Conservation (phyloP, 2,888 invertebrate species). For the Drosophila picticornis region DNA sequence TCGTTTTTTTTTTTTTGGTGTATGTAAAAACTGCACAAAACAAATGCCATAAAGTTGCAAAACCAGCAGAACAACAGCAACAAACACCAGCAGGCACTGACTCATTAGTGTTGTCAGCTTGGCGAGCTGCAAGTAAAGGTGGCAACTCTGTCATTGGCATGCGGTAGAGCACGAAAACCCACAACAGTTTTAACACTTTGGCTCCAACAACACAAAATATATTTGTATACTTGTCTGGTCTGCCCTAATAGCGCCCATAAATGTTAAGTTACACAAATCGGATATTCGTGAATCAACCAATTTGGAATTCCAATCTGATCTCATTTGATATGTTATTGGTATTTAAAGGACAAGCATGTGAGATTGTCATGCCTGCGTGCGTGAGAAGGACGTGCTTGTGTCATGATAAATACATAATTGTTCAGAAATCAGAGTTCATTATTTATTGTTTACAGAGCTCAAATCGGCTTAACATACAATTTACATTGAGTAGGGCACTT, state of each 20-base stretch:
- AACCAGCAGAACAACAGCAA: conserved; percentile 6
- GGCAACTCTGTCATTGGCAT: conserved; percentile 54
- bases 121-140: conserved; percentile 25
- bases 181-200: conserved; percentile 49
- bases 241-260: not conserved
- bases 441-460: not conserved
- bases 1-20: not conserved
- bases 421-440: not conserved
- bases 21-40: conserved; percentile 68
- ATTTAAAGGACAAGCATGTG: not conserved
- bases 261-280: not conserved
- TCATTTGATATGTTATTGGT: not conserved
- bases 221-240: not conserved
- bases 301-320: not conserved
- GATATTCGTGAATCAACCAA: not conserved
- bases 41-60: conserved; percentile 70
- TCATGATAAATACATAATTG: not conserved
- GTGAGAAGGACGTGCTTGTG: not conserved
- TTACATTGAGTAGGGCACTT: not conserved
- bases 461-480: not conserved
- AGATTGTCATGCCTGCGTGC: not conserved
- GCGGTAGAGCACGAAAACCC: conserved; percentile 40
- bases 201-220: not conserved
- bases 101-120: conserved; percentile 75
- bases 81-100: conserved; percentile 30